A percentile compares a stretch with the other conserved stretches of the same genome.
Conservation (phyloP, 2,797 vertebrate genomes). For the Lithobates sylvaticus region DNA sequence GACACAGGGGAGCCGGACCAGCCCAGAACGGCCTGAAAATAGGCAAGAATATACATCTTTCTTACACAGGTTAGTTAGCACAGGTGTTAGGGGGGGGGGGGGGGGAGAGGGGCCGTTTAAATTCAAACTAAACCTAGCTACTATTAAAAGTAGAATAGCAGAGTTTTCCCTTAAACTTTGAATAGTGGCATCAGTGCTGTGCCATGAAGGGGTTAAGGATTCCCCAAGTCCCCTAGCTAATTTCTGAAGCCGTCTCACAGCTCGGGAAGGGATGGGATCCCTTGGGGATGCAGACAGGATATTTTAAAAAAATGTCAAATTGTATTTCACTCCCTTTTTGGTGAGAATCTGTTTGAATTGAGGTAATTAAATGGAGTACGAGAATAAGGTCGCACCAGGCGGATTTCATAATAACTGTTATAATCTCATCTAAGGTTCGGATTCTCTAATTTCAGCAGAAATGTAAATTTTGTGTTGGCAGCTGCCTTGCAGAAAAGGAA, state of each 20-base stretch:
- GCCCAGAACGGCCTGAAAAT: too few species aligned
- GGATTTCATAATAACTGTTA: background rate
- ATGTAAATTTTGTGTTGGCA: background rate
- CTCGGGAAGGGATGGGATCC: conserved; percentile 14
- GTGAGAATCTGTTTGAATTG: background rate
- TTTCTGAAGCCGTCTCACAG: conserved; percentile 17
- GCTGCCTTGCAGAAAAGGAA: background rate
- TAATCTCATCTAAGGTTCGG: background rate
- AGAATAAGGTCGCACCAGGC: background rate
- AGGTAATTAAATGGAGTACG: conserved; percentile 6
- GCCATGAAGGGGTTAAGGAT: conserved; percentile 7
- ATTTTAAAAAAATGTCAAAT: conserved; percentile 29
- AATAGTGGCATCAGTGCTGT: background rate
- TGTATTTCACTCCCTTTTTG: background rate
- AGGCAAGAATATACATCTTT: too few species aligned
- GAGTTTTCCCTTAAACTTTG: background rate
- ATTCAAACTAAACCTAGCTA: too few species aligned
- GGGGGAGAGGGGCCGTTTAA: too few species aligned
- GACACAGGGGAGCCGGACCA: too few species aligned
- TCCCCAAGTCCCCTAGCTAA: conserved; percentile 18
- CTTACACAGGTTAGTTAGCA: too few species aligned
- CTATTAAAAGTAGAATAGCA: too few species aligned
- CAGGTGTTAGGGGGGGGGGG: too few species aligned
- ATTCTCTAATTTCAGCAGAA: background rate
- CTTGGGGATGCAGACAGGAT: conserved; percentile 13